phyloP scores from a whole-genome alignment of 1,140 invertebrate species.

The Aethina tumida region DNA sequence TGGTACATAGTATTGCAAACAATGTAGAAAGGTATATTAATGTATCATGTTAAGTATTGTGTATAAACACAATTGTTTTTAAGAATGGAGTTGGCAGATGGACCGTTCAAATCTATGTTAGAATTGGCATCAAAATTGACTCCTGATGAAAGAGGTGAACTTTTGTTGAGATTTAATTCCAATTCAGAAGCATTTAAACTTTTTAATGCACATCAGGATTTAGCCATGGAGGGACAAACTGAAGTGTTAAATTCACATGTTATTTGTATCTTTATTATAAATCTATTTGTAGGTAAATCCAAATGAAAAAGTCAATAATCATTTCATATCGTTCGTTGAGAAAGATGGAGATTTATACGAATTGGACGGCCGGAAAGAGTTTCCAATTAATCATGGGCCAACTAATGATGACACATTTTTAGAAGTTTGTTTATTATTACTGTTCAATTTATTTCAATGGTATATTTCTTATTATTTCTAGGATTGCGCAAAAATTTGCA shows the following conservation, averaged over 20 bases:
- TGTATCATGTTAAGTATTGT: too few relatives aligned
- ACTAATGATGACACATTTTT: conserved; percentile 63
- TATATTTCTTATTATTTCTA: conserved; percentile 35
- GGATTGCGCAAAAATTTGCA: conserved; percentile 70
- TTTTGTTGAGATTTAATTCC: conserved; percentile 54
- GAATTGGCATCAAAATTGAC: conserved; percentile 54
- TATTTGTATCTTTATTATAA: too few relatives aligned
- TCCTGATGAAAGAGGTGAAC: conserved; percentile 59
- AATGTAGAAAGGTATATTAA: conserved; percentile 52
- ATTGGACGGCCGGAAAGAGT: conserved; percentile 78
- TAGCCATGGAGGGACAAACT: conserved; percentile 83
- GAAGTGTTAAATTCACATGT: too few relatives aligned
- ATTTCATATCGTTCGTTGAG: conserved; percentile 84
- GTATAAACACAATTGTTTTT: conserved; percentile 7
- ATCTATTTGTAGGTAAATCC: conserved; percentile 35
- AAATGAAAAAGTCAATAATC: conserved; percentile 66
- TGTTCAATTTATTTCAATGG: too few relatives aligned
- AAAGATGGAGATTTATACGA: conserved; percentile 79
- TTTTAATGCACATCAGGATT: conserved; percentile 67
- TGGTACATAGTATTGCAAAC: conserved; percentile 75
- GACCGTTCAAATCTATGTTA: conserved; percentile 67
- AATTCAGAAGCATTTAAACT: conserved; percentile 43
- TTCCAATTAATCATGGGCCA: conserved; percentile 73
- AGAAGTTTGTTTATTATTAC: conserved; percentile 45
- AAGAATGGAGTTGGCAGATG: conserved; percentile 60